Percentiles rank a stretch among this genome's conserved stretches.
Conservation (phyloP, 2,113 vertebrate genomes). For the Megaceryle torquata region DNA sequence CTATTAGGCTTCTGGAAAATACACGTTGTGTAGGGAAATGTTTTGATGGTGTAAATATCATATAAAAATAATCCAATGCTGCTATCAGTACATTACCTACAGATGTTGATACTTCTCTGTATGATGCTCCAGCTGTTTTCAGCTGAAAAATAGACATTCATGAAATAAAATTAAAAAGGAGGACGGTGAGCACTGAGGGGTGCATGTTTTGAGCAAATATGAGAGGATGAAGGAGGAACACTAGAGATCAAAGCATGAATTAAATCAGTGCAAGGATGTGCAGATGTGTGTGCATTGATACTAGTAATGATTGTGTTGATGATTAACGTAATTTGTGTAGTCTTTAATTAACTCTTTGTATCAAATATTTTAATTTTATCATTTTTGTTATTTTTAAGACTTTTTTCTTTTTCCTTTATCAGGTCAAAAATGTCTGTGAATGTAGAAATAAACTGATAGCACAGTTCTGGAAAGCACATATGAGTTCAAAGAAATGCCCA, state of each 20-base stretch:
- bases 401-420: not conserved
- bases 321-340: not conserved
- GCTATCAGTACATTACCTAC: not conserved
- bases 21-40: not conserved
- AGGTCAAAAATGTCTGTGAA: slow-evolving; percentile 93
- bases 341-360: not conserved
- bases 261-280: not conserved
- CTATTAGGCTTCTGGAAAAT: not conserved
- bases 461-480: slow-evolving; percentile 87
- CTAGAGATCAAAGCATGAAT: not conserved
- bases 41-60: not conserved
- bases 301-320: not conserved
- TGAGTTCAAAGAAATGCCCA: slow-evolving; percentile 82
- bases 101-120: not conserved
- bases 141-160: not conserved
- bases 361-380: not conserved
- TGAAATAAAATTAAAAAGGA: not conserved
- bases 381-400: not conserved
- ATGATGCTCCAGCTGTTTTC: not conserved
- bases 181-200: not conserved
- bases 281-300: not conserved
- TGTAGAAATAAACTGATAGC: slow-evolving; percentile 80
- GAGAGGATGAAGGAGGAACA: not conserved
- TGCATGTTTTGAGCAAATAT: not conserved
- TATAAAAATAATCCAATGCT: not conserved